These are phyloP conservation scores for Sapayoa aenigma DNA, from an alignment of 2,113 vertebrate species.

Conservation along the genomic window DNA sequence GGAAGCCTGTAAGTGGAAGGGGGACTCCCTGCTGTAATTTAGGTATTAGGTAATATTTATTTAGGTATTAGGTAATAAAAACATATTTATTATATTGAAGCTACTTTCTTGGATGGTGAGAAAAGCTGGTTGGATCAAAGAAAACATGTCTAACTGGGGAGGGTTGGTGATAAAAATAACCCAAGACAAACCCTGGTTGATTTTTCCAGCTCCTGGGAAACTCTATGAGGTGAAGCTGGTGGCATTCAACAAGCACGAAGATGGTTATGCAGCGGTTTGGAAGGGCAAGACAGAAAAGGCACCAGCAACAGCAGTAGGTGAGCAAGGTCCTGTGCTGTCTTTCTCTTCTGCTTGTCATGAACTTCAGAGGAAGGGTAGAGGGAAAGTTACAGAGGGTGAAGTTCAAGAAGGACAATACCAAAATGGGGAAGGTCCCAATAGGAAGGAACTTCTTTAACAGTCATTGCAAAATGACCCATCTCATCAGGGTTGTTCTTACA, in stretches of 20 bases:
- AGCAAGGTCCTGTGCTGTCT: neutral
- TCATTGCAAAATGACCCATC: neutral
- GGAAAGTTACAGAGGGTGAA: neutral
- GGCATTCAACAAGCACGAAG: constrained; percentile 89
- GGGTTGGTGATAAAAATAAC: neutral
- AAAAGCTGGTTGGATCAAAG: neutral
- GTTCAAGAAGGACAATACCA: neutral
- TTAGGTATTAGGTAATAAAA: neutral
- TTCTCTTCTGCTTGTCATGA: neutral
- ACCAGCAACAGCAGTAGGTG: constrained; percentile 66
- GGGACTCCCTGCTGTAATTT: neutral
- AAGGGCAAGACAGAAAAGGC: constrained; percentile 90
- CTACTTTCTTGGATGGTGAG: neutral
- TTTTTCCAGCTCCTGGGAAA: constrained; percentile 81
- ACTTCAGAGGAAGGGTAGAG: neutral
- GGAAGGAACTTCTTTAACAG: neutral
- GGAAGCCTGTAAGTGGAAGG: neutral
- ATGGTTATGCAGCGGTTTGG: constrained; percentile 90
- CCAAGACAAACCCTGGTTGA: neutral
- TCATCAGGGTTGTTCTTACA: neutral
- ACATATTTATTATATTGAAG: neutral
- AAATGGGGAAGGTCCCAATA: neutral
- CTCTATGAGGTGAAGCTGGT: constrained; percentile 93
- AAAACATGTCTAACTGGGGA: neutral
- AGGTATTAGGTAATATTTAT: neutral